phyloP scores from a whole-genome alignment of 2,113 vertebrate species.

The Carollia perspicillata region DNA sequence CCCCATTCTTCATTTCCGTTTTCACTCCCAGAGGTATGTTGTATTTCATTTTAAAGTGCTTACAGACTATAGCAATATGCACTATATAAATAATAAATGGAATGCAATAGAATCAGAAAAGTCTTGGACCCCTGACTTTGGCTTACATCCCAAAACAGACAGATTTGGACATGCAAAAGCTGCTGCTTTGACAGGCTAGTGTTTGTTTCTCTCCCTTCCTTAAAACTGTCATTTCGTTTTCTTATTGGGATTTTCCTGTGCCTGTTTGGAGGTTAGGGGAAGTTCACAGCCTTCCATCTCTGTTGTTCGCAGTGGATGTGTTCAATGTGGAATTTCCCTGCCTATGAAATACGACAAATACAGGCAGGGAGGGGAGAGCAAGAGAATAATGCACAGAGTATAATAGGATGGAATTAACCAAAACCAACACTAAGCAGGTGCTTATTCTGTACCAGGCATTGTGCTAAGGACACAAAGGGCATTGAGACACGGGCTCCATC shows the following conservation, averaged over 20 bases:
- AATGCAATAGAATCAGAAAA: conserved; percentile 40
- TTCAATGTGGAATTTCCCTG: not conserved
- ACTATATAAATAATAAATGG: conserved; percentile 65
- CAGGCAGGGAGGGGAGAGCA: not conserved
- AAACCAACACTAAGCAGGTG: not conserved
- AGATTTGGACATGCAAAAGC: conserved; percentile 55
- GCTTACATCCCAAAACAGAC: conserved; percentile 51
- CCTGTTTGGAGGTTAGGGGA: not conserved
- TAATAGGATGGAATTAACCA: not conserved
- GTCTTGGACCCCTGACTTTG: conserved; percentile 43
- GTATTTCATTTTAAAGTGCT: conserved; percentile 59
- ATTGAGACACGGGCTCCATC: not conserved
- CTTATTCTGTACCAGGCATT: not conserved
- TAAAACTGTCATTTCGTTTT: conserved; percentile 16
- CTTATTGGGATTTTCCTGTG: not conserved
- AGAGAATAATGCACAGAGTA: not conserved
- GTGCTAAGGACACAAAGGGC: not conserved
- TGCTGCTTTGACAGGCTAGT: not conserved
- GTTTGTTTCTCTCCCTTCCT: not conserved
- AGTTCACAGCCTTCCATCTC: not conserved
- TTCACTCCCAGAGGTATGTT: conserved; percentile 44
- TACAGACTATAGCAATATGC: conserved; percentile 35
- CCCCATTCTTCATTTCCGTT: conserved; percentile 49
- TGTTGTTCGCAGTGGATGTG: not conserved
- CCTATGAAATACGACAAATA: not conserved